Conservation (phyloP, 2,888 invertebrate genomes). For the Himalopsyche anomala region DNA sequence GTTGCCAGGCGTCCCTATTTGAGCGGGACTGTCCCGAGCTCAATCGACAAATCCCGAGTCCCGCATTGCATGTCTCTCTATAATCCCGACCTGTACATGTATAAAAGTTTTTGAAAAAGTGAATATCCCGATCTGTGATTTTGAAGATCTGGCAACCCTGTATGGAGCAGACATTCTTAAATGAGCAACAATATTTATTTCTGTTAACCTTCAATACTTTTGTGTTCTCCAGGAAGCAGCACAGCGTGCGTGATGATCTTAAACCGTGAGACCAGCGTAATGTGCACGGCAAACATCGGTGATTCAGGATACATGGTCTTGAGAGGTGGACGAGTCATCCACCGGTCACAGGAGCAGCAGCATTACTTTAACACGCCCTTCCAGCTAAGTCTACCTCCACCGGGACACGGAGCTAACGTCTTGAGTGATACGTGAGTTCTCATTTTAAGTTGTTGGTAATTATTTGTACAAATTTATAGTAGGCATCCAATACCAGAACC, state of each 20-base stretch:
- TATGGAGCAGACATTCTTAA: too few relatives aligned
- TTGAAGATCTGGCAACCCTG: too few relatives aligned
- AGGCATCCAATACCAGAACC: too few relatives aligned
- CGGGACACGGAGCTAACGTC: constrained; percentile 90
- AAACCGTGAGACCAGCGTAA: constrained; percentile 90
- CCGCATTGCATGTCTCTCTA: too few relatives aligned
- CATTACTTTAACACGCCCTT: constrained; percentile 99
- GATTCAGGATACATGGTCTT: constrained; percentile 98
- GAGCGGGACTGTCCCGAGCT: too few relatives aligned
- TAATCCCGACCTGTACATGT: too few relatives aligned
- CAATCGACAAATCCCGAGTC: too few relatives aligned
- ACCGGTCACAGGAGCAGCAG: constrained; percentile 96
- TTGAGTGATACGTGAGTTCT: constrained; percentile 87
- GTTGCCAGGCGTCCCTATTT: too few relatives aligned
- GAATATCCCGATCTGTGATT: too few relatives aligned
- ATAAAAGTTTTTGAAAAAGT: too few relatives aligned
- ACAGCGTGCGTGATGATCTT: constrained; percentile 98
- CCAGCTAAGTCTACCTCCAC: constrained; percentile 96
- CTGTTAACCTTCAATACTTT: neutral
- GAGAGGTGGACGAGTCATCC: constrained; percentile 89
- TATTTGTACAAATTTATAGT: too few relatives aligned
- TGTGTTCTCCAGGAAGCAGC: constrained; percentile 87
- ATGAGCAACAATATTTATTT: too few relatives aligned
- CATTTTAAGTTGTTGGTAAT: neutral
- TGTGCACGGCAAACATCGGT: constrained; percentile 98